Base-by-base conservation (phyloP, 2,888 invertebrate species). In the Cerastoderma edule region DNA sequence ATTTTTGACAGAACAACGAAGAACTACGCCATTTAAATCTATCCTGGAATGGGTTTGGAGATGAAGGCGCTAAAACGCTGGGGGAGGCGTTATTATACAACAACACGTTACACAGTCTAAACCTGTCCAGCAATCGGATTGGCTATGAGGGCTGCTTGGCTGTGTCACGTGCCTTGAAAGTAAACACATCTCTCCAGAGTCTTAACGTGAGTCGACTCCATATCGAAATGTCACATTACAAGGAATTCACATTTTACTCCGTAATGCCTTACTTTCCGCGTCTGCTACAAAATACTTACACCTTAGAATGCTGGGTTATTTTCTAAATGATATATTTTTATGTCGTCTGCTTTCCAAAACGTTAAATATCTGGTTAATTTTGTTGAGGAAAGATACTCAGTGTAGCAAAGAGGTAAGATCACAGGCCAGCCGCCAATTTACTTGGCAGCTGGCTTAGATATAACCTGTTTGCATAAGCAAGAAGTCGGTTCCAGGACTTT, bases 21-120 rank as follows among this genome's bases (percentile, higher is more conserved):
- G 80, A 75, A 1, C 60, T 88, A n/a, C 78, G 69, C 2, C 54
- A 69, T 1, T 68, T 89, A 39, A 84, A 89, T 63, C 66, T 89
- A 4, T 78, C 87, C 22, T 88, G 87, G 85, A 89, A 89, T 74
- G 89, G 89, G 0, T 85, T 89, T 32, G 78, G 86, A 24, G 86
- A 88, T 48, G 84, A 83, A n/a, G 89, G 89, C 0, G 81, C 86
- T 24, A 65, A 83, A 32, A 83, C 86, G 0, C 32, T 89, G 0
- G 77, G 77, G 8, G 77, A 80, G n/a, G 68, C 83, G 22, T 67
- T 89, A 33, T 78, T 84, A 50, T 72, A 71, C 28, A 89, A 89
- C 68, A 78, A 67, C 22, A 69, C 67, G 8, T 66, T 89, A 8
- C 69, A 81, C 24, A 73, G 78, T 13, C 72, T 89, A 22, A 83